Conservation (phyloP, 2,888 invertebrate species). For the Dromius quadrimaculatus region DNA sequence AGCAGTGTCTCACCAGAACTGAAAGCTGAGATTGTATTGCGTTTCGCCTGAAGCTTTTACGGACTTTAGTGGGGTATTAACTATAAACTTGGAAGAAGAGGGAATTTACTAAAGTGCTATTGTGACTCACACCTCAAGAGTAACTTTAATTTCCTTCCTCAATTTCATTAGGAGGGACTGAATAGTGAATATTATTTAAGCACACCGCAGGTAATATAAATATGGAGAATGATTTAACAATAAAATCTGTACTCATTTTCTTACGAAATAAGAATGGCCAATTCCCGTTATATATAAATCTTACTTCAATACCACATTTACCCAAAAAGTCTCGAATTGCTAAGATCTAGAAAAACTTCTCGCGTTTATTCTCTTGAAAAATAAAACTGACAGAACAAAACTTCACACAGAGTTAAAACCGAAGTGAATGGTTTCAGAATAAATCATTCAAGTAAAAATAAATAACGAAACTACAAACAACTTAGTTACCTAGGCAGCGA, state of each 20-base stretch:
- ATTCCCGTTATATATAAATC: no score
- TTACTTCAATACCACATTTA: conserved; percentile 27
- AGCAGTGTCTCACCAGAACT: conserved; percentile 7
- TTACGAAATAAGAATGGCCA: no score
- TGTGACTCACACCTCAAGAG: conserved; percentile 15
- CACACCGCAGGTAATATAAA: no score
- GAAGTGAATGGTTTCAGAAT: conserved; percentile 35
- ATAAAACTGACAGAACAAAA: conserved; percentile 42
- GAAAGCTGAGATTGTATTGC: conserved; percentile 28
- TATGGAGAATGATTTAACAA: no score
- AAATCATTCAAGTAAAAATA: conserved; percentile 45
- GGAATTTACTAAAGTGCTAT: conserved; percentile 18
- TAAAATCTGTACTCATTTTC: no score
- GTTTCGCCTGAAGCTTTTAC: conserved; percentile 14
- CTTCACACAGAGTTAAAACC: conserved; percentile 39
- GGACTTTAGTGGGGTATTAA: conserved; percentile 28
- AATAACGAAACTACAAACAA: conserved; percentile 49
- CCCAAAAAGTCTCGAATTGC: conserved; percentile 24
- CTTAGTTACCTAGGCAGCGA: conserved; percentile 38
- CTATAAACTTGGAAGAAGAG: conserved; percentile 19
- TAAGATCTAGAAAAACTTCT: conserved; percentile 22
- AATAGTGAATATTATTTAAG: no score
- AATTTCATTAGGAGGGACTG: no score
- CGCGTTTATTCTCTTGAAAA: conserved; percentile 33
- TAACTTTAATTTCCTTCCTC: no score